Conservation (phyloP, 1,140 invertebrate genomes). For the Sminthurides bifidus region DNA sequence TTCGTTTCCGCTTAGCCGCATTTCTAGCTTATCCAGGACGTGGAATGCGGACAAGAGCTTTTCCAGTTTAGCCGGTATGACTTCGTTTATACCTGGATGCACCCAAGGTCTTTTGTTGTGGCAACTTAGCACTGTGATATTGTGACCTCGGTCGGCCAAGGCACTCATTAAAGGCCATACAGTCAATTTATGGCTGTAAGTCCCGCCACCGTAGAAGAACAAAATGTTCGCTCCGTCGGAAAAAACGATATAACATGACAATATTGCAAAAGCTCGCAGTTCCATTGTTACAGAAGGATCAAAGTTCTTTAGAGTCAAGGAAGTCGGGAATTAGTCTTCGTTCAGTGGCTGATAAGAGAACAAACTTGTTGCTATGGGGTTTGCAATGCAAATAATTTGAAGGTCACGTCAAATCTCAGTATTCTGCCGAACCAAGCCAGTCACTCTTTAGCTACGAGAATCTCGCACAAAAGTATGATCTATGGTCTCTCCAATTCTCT, state of each 20-base stretch:
- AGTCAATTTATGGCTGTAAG: conserved; percentile 14
- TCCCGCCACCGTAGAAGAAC: conserved; percentile 14
- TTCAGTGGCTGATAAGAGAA: no score
- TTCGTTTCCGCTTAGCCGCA: neutral
- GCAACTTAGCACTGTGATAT: conserved; percentile 14
- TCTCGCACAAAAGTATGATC: no score
- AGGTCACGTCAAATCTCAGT: no score
- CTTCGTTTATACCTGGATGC: conserved; percentile 6
- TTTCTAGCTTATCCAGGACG: neutral
- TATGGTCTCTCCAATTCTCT: no score
- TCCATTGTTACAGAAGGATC: neutral
- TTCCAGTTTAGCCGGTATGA: neutral
- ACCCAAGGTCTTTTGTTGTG: conserved; percentile 9
- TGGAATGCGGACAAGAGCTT: neutral
- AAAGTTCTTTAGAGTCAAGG: neutral
- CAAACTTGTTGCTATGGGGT: no score
- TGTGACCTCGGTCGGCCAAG: conserved; percentile 15
- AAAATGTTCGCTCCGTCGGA: conserved; percentile 5
- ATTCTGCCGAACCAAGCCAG: no score
- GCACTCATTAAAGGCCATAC: conserved; percentile 8
- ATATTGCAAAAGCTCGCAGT: neutral
- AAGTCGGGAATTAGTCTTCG: no score
- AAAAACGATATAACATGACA: neutral
- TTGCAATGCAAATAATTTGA: neutral
- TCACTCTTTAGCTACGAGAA: no score